A percentile compares a stretch with the other conserved stretches of the same genome.
These are phyloP conservation scores for Oscheius sp. DNA, from an alignment of 2,888 invertebrate species.

Conservation along the genomic window DNA sequence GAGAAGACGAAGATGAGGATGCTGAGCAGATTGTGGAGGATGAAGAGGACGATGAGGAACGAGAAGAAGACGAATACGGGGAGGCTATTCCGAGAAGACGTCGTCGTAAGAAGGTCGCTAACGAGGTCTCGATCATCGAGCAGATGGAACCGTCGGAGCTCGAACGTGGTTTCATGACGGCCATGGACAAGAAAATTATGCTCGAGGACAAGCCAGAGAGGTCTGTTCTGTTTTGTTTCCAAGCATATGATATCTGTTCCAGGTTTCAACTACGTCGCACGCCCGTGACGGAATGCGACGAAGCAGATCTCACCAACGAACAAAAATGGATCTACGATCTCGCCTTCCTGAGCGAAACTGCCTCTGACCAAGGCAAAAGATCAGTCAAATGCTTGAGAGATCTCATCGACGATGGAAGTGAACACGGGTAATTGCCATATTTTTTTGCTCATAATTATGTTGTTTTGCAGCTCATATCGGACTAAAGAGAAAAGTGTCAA, in stretches of 20 bases:
- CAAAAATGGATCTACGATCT: slow-evolving; percentile 97
- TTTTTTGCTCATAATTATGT: too few relatives aligned
- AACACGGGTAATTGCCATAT: too few relatives aligned
- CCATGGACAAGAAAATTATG: slow-evolving; percentile 86
- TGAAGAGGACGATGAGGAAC: slow-evolving; percentile 70
- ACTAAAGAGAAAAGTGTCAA: slow-evolving; percentile 22
- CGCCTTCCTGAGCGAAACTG: slow-evolving; percentile 80
- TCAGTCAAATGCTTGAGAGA: background rate
- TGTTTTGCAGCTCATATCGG: background rate
- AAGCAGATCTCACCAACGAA: slow-evolving; percentile 88
- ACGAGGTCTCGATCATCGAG: slow-evolving; percentile 53
- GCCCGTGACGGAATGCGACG: slow-evolving; percentile 67
- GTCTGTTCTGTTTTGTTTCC: slow-evolving; percentile 53
- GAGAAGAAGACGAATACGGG: slow-evolving; percentile 72
- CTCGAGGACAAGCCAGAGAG: slow-evolving; percentile 77
- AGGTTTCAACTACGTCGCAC: slow-evolving; percentile 61
- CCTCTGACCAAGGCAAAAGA: slow-evolving; percentile 31
- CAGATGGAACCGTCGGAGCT: slow-evolving; percentile 91
- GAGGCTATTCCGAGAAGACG: slow-evolving; percentile 61
- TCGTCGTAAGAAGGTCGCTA: slow-evolving; percentile 35
- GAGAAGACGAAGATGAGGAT: slow-evolving; percentile 68
- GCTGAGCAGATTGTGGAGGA: slow-evolving; percentile 71
- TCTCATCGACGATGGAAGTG: too few relatives aligned
- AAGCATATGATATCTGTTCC: background rate
- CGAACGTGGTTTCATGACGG: slow-evolving; percentile 94